Base-by-base conservation (phyloP, 2,888 invertebrate species). In the Electrophaes corylata region DNA sequence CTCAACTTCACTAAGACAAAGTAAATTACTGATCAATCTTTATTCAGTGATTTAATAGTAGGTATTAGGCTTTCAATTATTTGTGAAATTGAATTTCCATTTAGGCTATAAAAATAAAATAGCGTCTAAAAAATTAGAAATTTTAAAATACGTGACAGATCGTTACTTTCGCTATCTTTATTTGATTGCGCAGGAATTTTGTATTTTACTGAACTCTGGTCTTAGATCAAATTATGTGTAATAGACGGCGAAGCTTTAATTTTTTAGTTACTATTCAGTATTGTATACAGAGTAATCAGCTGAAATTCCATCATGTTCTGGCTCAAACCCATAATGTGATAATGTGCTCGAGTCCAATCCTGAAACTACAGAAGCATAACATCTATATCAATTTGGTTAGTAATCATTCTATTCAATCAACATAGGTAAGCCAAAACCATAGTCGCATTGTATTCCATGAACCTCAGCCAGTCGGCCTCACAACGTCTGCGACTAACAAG, bases 121-220 rank as follows among this genome's bases (percentile, higher is more conserved):
- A 26, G 44, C 37, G 39, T 33, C 44, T 44, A 50, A 33, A 54
- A 58, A 52, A 50, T 40, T 44, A 37, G 40, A 50, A 50, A 41
- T 47, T 59, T 50, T 16, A 37, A 46, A 59, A 59, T 48, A 54
- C 54, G 59, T 54, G 59, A 50, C 50, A 41, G 40, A 50, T 54
- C 37, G 29, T 46, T 50, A 43, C 37, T 46, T 54, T 50, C 37
- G 12, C 29, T 50, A 54, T 50, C 50, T 46, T 54, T 43, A 50
- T 50, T 46, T 37, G 26, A 54, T 35, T 45, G 16, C 40, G 46
- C 26, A n/a, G 26, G 10, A 45, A 44, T 29, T 43, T 37, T 40
- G 26, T 23, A 48, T 52, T 43, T 20, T 43, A 33, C 31, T 47
- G 37, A 14, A 20, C 4, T 26, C 18, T 16, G 18, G 35, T 35